A percentile compares a stretch with the other conserved stretches of the same genome.
Conservation (phyloP, 2,797 vertebrate species). For the Cetoscarus ocellatus region DNA sequence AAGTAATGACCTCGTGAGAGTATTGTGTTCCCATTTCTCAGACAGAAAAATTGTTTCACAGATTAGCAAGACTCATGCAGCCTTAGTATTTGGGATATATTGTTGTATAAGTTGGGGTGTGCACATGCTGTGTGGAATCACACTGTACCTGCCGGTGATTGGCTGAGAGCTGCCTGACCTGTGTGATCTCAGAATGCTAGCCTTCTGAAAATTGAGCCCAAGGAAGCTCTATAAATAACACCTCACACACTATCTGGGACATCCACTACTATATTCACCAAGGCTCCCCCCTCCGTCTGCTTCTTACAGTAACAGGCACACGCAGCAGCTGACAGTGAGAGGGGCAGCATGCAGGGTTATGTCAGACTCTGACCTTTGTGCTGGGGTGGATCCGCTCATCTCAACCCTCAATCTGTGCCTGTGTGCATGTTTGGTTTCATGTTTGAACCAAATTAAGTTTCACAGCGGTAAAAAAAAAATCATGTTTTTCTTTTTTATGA, state of each 20-base stretch:
- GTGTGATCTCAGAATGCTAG: slow-evolving; percentile 73
- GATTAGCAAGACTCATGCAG: too few relatives aligned
- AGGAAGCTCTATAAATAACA: slow-evolving; percentile 82
- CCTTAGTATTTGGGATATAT: not conserved
- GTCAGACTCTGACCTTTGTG: slow-evolving; percentile 60
- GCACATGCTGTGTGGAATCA: slow-evolving; percentile 13
- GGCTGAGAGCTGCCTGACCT: slow-evolving; percentile 54
- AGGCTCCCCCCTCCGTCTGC: slow-evolving; percentile 12
- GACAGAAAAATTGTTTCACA: too few relatives aligned
- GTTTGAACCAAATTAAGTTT: not conserved
- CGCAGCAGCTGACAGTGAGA: slow-evolving; percentile 62
- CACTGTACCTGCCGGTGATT: slow-evolving; percentile 50
- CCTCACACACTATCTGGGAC: slow-evolving; percentile 69
- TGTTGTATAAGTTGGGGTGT: slow-evolving; percentile 12
- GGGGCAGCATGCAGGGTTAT: slow-evolving; percentile 42
- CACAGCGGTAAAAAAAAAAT: not conserved
- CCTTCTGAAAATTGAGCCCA: slow-evolving; percentile 78
- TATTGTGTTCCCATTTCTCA: too few relatives aligned
- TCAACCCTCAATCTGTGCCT: slow-evolving; percentile 34
- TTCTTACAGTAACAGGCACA: slow-evolving; percentile 61
- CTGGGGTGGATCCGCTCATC: slow-evolving; percentile 18
- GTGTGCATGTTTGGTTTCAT: slow-evolving; percentile 7
- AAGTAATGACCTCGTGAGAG: too few relatives aligned
- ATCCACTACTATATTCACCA: slow-evolving; percentile 48
- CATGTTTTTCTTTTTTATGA: too few relatives aligned